A percentile compares a stretch with the other conserved stretches of the same genome.
Evolutionary conservation across 2,113 vertebrate genomes (phyloP).

Genomic region (Ptilonorhynchus violaceus): DNA sequence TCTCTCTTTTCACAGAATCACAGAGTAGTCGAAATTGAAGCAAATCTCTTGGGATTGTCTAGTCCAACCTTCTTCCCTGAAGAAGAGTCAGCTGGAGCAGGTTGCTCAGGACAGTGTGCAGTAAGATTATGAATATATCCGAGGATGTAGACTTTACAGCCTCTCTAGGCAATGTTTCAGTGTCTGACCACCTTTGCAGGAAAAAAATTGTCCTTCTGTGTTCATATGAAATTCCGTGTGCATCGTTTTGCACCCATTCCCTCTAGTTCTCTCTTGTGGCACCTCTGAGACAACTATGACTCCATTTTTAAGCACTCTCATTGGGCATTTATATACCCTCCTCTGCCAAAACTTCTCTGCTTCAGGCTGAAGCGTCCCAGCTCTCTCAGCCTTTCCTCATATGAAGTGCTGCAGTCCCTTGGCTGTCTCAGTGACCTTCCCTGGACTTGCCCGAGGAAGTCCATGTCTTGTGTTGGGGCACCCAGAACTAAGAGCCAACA

Average conservation of each 20-base stretch:
- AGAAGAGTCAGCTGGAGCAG: neutral
- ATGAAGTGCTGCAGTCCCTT: neutral
- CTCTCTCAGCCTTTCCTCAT: neutral
- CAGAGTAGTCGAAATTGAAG: neutral
- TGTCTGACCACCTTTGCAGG: neutral
- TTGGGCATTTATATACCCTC: accelerated
- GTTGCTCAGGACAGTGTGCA: neutral
- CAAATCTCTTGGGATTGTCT: neutral
- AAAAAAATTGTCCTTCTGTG: neutral
- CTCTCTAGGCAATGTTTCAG: neutral
- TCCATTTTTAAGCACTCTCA: neutral
- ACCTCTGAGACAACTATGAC: too few species aligned
- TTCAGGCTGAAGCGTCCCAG: neutral
- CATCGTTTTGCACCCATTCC: neutral
- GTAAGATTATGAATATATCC: neutral
- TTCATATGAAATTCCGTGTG: neutral
- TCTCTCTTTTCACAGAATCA: neutral
- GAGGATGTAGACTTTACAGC: neutral
- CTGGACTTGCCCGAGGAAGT: neutral
- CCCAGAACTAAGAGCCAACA: neutral
- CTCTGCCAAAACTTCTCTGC: neutral
- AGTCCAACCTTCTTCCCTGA: neutral
- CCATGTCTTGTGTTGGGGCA: neutral
- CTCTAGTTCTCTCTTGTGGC: neutral
- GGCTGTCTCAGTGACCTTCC: neutral